phyloP scores from a whole-genome alignment of 2,113 vertebrate species.

The Thalassoma bifasciatum region DNA sequence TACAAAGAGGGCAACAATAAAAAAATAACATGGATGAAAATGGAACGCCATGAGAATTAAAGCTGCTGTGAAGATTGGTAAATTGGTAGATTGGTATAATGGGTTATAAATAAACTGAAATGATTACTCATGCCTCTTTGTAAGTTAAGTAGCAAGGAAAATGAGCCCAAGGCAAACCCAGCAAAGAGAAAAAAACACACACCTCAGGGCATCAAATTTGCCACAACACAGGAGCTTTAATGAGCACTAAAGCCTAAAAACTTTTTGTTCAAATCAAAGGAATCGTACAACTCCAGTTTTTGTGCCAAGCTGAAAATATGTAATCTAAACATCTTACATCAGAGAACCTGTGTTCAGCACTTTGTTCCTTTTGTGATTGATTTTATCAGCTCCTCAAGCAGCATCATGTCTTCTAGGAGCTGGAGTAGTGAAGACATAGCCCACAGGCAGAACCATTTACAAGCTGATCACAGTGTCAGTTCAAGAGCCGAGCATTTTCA shows the following conservation, averaged over 20 bases:
- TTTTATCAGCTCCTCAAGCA: conserved; percentile 21
- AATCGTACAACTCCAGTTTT: neutral
- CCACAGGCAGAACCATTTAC: neutral
- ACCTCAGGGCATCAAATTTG: too few relatives aligned
- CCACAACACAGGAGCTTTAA: too few relatives aligned
- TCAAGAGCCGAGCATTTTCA: neutral
- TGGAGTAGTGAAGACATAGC: neutral
- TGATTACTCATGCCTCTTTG: too few relatives aligned
- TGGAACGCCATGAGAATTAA: too few relatives aligned
- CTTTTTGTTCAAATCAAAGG: neutral
- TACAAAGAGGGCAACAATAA: neutral
- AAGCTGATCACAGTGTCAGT: neutral
- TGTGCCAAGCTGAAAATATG: conserved; percentile 5
- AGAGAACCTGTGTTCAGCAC: conserved; percentile 15
- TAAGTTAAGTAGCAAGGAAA: too few relatives aligned
- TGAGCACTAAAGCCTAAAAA: too few relatives aligned
- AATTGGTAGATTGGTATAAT: too few relatives aligned
- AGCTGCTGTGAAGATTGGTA: too few relatives aligned
- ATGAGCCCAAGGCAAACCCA: too few relatives aligned
- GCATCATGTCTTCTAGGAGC: conserved; percentile 8
- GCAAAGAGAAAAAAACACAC: too few relatives aligned
- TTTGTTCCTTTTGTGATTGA: neutral
- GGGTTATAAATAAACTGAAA: too few relatives aligned
- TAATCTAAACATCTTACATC: conserved; percentile 8
- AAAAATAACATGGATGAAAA: too few relatives aligned